phyloP scores from a whole-genome alignment of 2,797 vertebrate genomes.

The Coreius guichenoti region DNA sequence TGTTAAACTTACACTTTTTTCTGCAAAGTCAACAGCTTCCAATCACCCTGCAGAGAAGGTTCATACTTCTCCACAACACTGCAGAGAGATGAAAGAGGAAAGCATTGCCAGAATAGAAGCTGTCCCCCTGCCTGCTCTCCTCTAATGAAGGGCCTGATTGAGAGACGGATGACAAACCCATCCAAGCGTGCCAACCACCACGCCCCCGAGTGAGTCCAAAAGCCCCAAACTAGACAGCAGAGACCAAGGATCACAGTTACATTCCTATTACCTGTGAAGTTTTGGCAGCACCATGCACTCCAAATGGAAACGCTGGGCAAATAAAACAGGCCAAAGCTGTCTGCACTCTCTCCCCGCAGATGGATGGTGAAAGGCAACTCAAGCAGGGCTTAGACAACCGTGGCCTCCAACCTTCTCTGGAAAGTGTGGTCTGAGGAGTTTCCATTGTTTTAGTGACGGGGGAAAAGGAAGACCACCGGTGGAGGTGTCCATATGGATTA shows the following conservation, averaged over 20 bases:
- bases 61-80: slow-evolving; percentile 60
- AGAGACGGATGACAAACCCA: slow-evolving; percentile 72
- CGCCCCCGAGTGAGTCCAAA: slow-evolving; percentile 74
- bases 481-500: slow-evolving; percentile 61
- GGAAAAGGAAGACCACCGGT: slow-evolving; percentile 51
- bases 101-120: slow-evolving; percentile 43
- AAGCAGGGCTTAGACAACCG: slow-evolving; percentile 66
- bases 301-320: slow-evolving; percentile 78
- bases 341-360: slow-evolving; percentile 78
- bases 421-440: slow-evolving; percentile 56
- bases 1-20: slow-evolving; percentile 80
- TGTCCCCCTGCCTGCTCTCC: slow-evolving; percentile 18
- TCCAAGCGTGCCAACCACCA: slow-evolving; percentile 70
- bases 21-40: slow-evolving; percentile 79
- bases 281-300: slow-evolving; percentile 74
- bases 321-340: slow-evolving; percentile 78
- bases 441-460: slow-evolving; percentile 55
- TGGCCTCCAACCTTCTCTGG: slow-evolving; percentile 56
- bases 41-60: slow-evolving; percentile 76
- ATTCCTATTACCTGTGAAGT: slow-evolving; percentile 77
- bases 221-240: slow-evolving; percentile 76
- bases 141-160: slow-evolving; percentile 77
- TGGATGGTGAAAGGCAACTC: slow-evolving; percentile 78
- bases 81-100: slow-evolving; percentile 55
- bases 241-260: slow-evolving; percentile 74